Percentiles rank a stretch among this genome's conserved stretches.
Conservation (phyloP, 92 coral and sea anemone species). For the Heliopora coerulea region DNA sequence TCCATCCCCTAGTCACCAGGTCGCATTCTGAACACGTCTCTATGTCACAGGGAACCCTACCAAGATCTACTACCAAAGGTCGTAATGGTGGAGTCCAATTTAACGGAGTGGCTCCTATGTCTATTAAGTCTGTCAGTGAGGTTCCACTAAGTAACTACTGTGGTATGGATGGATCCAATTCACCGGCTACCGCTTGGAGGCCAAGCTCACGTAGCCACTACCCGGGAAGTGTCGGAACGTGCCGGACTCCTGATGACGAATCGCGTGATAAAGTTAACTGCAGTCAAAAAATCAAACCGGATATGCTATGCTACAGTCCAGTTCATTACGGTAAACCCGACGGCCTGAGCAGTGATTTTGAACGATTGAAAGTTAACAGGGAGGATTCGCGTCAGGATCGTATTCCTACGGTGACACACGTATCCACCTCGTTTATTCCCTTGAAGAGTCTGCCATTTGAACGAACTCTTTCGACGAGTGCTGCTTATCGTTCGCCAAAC, state of each 20-base stretch:
- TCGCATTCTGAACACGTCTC: background rate
- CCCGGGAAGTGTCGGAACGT: constrained; percentile 22
- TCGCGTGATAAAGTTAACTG: constrained; percentile 54
- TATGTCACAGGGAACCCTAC: constrained; percentile 24
- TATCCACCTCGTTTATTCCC: constrained; percentile 33
- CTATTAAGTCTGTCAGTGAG: constrained; percentile 18
- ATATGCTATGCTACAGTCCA: constrained; percentile 81
- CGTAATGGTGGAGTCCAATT: constrained; percentile 17
- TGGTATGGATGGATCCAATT: background rate
- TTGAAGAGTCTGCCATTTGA: constrained; percentile 34
- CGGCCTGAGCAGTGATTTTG: constrained; percentile 33
- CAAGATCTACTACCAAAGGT: constrained; percentile 16
- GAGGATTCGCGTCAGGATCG: constrained; percentile 10
- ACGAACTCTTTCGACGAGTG: constrained; percentile 13
- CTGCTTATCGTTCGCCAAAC: constrained; percentile 31
- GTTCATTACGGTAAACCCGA: constrained; percentile 67
- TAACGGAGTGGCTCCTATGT: constrained; percentile 24
- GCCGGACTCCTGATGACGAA: background rate
- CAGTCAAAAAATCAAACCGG: constrained; percentile 92
- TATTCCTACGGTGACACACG: constrained; percentile 36
- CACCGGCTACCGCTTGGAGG: constrained; percentile 15
- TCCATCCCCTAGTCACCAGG: too few species aligned
- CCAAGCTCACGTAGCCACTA: constrained; percentile 16
- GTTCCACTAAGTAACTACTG: constrained; percentile 10
- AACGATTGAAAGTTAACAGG: constrained; percentile 12